Percentiles rank a stretch among this genome's conserved stretches.
These are phyloP conservation scores for Pogonognathellus flavescens DNA, from an alignment of 1,140 invertebrate species.

Conservation along the genomic window DNA sequence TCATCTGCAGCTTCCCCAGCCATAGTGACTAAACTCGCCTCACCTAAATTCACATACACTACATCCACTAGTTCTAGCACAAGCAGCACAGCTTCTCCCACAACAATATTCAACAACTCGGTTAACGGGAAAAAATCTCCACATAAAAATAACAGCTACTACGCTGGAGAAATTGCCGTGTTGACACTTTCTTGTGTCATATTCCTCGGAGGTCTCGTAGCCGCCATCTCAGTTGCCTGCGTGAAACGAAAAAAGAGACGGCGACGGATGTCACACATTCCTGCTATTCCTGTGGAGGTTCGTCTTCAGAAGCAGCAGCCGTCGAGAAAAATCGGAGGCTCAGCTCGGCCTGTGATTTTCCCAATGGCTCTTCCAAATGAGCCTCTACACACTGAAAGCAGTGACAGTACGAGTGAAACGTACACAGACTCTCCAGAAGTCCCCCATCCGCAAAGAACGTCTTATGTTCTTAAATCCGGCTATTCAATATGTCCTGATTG, in stretches of 20 bases:
- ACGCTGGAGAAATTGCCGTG: conserved; percentile 84
- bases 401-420: conserved; percentile 65
- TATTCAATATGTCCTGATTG: conserved; percentile 65
- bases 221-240: conserved; percentile 81
- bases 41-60: background rate
- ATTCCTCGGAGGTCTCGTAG: conserved; percentile 81
- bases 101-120: conserved; percentile 5
- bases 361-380: conserved; percentile 65
- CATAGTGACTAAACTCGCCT: conserved; percentile 49
- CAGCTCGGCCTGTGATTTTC: conserved; percentile 65
- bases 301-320: conserved; percentile 63
- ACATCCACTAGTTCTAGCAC: background rate
- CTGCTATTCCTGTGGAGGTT: conserved; percentile 64
- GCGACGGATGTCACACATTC: conserved; percentile 60
- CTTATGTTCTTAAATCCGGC: background rate
- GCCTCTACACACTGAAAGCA: conserved; percentile 55
- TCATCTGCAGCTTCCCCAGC: conserved; percentile 47
- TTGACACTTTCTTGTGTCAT: conserved; percentile 83
- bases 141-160: conserved; percentile 73
- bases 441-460: conserved; percentile 24
- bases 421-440: conserved; percentile 59
- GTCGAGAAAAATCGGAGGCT: conserved; percentile 55
- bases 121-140: conserved; percentile 52
- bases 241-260: conserved; percentile 68
- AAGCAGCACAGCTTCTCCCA: conserved; percentile 31